A percentile compares a stretch with the other conserved stretches of the same genome.
Conservation (phyloP, 2,797 vertebrate species). For the Hemitrygon akajei region DNA sequence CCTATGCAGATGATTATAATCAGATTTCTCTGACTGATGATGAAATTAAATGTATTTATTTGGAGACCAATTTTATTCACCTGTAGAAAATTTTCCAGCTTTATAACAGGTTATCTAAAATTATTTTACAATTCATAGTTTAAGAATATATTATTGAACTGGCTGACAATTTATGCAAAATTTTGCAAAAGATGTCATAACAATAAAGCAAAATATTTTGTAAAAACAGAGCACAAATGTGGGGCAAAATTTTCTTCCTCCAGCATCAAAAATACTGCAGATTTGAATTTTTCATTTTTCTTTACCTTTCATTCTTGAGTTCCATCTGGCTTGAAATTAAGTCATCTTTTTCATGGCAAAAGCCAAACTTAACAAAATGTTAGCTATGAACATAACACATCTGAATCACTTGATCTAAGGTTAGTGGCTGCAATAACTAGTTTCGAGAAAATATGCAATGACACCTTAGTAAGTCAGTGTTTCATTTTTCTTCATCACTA, state of each 20-base stretch:
- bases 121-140: neutral
- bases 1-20: neutral
- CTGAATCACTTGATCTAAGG: neutral
- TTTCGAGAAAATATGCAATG: neutral
- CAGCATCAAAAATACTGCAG: neutral
- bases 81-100: neutral
- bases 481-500: neutral
- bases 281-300: neutral
- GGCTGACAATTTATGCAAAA: conserved; percentile 12
- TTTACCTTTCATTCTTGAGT: neutral
- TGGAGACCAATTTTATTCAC: neutral
- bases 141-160: neutral
- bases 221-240: neutral
- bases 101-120: neutral
- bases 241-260: neutral
- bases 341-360: neutral
- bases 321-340: neutral
- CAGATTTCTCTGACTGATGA: neutral
- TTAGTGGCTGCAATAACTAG: neutral
- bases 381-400: neutral
- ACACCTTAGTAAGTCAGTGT: neutral
- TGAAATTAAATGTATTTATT: neutral
- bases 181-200: neutral
- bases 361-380: neutral
- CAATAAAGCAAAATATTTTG: neutral